Conservation (phyloP, 2,113 vertebrate genomes). For the Panthera leo region DNA sequence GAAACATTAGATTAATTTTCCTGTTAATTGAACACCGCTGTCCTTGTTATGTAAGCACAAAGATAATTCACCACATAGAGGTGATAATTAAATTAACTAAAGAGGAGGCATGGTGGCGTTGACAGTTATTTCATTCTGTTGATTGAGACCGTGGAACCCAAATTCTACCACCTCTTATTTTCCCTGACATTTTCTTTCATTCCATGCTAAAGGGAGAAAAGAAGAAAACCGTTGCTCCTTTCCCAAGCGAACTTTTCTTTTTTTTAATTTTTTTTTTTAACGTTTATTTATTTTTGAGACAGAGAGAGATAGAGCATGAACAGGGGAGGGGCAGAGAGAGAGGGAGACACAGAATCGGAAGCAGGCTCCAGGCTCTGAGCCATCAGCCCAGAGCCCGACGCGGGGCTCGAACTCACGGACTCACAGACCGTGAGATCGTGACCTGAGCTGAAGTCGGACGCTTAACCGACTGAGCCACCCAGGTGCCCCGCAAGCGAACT, state of each 20-base stretch:
- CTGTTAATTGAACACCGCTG: neutral
- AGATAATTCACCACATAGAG: neutral
- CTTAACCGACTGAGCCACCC: no score
- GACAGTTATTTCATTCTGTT: neutral
- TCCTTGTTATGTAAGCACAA: neutral
- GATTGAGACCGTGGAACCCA: neutral
- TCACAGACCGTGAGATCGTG: no score
- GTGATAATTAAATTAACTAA: neutral
- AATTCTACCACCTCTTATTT: neutral
- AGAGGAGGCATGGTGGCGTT: accelerated
- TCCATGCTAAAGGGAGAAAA: neutral
- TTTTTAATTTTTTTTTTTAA: no score
- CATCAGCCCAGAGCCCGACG: no score
- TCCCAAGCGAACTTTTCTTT: neutral
- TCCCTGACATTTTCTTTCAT: neutral
- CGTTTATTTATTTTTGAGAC: no score
- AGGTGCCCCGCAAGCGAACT: neutral
- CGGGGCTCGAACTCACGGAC: no score
- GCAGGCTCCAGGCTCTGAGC: no score
- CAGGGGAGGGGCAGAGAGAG: no score
- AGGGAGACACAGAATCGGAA: no score
- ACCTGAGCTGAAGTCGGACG: no score
- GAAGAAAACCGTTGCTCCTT: neutral
- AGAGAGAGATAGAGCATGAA: no score
- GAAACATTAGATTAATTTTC: neutral